These are phyloP conservation scores for Odiellus spinosus DNA, from an alignment of 2,888 invertebrate genomes.

Conservation along the genomic window DNA sequence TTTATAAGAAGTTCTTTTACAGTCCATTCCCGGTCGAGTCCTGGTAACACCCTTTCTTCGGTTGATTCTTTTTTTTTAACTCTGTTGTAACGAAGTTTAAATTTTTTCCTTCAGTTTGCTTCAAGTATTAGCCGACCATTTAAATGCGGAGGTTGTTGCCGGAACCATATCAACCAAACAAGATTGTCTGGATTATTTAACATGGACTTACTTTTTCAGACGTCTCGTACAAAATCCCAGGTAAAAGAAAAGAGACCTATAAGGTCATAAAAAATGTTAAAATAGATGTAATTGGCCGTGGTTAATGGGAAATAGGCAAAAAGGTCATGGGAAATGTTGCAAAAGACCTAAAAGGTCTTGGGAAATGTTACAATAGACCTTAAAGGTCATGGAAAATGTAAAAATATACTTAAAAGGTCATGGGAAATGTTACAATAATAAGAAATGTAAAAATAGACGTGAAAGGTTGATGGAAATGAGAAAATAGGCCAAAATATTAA, in stretches of 20 bases:
- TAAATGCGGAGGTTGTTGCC: conserved; percentile 86
- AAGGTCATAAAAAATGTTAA: background rate
- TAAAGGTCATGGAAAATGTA: too few relatives aligned
- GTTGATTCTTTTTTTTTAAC: background rate
- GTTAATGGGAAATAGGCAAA: too few relatives aligned
- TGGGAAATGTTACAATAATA: too few relatives aligned
- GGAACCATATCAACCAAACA: conserved; percentile 86
- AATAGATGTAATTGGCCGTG: background rate
- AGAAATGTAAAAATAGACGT: too few relatives aligned
- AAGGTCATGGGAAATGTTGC: too few relatives aligned
- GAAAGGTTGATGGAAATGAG: too few relatives aligned
- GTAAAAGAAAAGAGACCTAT: conserved; percentile 19
- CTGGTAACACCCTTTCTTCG: conserved; percentile 30
- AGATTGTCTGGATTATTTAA: conserved; percentile 87
- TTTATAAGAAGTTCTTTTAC: conserved; percentile 96
- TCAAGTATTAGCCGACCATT: conserved; percentile 80
- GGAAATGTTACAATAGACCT: too few relatives aligned
- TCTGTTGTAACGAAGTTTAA: background rate
- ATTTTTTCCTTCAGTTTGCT: conserved; percentile 45
- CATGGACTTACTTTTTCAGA: conserved; percentile 97
- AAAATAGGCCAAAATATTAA: too few relatives aligned
- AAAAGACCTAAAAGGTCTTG: too few relatives aligned
- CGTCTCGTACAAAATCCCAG: conserved; percentile 74
- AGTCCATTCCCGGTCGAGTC: conserved; percentile 99
- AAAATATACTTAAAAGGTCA: too few relatives aligned